Conservation (phyloP, 2,113 vertebrate genomes). For the Seriola aureovittata region DNA sequence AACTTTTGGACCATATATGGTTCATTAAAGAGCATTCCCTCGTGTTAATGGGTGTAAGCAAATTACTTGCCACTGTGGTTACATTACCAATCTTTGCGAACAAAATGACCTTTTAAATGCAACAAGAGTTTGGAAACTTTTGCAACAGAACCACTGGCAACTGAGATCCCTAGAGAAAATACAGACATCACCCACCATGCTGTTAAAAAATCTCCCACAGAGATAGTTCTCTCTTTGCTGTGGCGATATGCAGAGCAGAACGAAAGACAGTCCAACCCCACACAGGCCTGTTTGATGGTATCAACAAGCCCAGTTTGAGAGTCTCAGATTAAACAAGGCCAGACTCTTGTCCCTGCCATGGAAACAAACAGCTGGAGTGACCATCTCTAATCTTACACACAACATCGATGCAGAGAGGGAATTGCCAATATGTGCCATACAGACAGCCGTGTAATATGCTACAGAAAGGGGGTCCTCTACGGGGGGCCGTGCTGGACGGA, state of each 20-base stretch:
- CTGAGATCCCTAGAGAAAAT: neutral
- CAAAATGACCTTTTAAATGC: neutral
- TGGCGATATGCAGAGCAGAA: neutral
- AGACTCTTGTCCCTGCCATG: constrained; percentile 4
- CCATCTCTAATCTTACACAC: constrained; percentile 8
- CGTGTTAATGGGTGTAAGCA: neutral
- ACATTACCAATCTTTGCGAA: neutral
- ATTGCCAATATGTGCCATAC: neutral
- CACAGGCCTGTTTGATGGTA: constrained; percentile 30
- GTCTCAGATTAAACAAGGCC: constrained; percentile 19
- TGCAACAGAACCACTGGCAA: neutral
- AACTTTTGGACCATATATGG: neutral
- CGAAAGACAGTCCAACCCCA: neutral
- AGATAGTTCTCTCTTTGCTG: constrained; percentile 19
- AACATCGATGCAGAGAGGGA: neutral
- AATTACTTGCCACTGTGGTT: neutral
- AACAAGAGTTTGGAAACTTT: neutral
- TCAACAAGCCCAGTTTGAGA: constrained; percentile 28
- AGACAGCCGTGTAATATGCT: neutral
- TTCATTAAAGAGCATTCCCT: neutral
- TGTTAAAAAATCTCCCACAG: constrained; percentile 1
- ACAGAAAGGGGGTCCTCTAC: neutral
- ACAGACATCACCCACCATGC: constrained; percentile 6
- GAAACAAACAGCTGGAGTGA: constrained; percentile 33
- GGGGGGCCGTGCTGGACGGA: neutral